phyloP scores from a whole-genome alignment of 2,888 invertebrate genomes.

The Nephrotoma flavescens region DNA sequence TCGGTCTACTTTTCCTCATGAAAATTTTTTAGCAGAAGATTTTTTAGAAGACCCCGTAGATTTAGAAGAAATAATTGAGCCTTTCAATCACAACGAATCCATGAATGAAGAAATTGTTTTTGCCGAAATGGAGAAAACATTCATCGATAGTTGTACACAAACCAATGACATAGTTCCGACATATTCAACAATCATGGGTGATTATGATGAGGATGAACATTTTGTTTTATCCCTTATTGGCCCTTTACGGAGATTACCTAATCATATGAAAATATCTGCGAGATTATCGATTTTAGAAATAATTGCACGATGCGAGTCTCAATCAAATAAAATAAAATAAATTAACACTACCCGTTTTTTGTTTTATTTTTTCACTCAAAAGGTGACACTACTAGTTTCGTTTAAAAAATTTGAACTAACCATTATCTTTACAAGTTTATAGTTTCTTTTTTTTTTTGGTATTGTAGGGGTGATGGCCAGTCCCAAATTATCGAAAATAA shows the following conservation, averaged over 20 bases:
- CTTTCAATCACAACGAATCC: not conserved
- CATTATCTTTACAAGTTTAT: too few species aligned
- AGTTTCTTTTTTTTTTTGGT: too few species aligned
- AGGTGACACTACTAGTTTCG: not conserved
- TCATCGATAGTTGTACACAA: not conserved
- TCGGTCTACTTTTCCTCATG: not conserved
- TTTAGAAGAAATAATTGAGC: not conserved
- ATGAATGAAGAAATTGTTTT: not conserved
- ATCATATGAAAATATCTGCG: slow-evolving; percentile 14
- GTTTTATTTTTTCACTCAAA: not conserved
- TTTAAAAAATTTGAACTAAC: not conserved
- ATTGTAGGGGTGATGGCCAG: too few species aligned
- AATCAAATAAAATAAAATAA: not conserved
- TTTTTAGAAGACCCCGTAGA: not conserved
- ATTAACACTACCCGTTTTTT: not conserved
- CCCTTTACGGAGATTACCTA: slow-evolving; percentile 16
- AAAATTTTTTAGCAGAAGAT: not conserved
- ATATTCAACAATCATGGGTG: not conserved
- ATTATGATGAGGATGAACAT: slow-evolving; percentile 17
- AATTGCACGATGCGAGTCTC: slow-evolving; percentile 13
- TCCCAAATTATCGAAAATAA: not conserved
- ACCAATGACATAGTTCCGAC: not conserved
- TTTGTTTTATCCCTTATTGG: slow-evolving; percentile 19
- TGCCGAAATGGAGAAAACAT: not conserved
- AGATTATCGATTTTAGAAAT: slow-evolving; percentile 19